These are phyloP conservation scores for Sebastiscus albofasciatus DNA, from an alignment of 2,797 vertebrate genomes.

Conservation along the genomic window DNA sequence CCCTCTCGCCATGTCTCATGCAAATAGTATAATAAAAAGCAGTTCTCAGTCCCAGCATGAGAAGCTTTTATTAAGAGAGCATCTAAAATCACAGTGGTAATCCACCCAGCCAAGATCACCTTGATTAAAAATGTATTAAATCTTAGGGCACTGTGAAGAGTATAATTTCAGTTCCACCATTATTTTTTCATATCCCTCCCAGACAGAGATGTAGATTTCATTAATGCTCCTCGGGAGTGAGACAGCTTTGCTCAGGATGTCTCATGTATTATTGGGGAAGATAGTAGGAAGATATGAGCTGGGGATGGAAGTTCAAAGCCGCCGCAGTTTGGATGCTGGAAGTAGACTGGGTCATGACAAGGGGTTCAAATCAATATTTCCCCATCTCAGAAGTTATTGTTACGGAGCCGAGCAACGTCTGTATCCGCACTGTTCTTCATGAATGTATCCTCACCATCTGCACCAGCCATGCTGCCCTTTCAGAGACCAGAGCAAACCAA, in stretches of 20 bases:
- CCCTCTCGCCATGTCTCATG: slow-evolving; percentile 78
- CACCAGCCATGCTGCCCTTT: slow-evolving; percentile 81
- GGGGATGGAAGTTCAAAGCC: slow-evolving; percentile 71
- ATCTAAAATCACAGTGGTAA: slow-evolving; percentile 78
- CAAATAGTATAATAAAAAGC: slow-evolving; percentile 74
- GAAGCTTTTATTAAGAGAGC: slow-evolving; percentile 78
- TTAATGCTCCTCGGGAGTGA: slow-evolving; percentile 76
- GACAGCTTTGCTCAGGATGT: slow-evolving; percentile 76
- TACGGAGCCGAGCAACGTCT: slow-evolving; percentile 79
- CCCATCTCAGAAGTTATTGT: slow-evolving; percentile 76
- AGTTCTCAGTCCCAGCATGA: slow-evolving; percentile 70
- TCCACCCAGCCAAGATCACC: slow-evolving; percentile 77
- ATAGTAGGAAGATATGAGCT: slow-evolving; percentile 71
- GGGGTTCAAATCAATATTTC: slow-evolving; percentile 77
- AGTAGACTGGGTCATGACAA: slow-evolving; percentile 66
- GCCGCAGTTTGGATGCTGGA: slow-evolving; percentile 71
- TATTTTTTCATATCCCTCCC: slow-evolving; percentile 79
- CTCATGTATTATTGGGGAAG: slow-evolving; percentile 78
- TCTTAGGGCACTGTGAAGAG: slow-evolving; percentile 82
- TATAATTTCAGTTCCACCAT: slow-evolving; percentile 81
- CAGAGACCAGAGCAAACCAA: slow-evolving; percentile 79
- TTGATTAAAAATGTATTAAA: slow-evolving; percentile 86
- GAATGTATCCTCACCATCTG: slow-evolving; percentile 87
- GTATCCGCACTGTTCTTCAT: slow-evolving; percentile 83
- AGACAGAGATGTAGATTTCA: slow-evolving; percentile 85